Conservation (phyloP, 2,888 invertebrate genomes). For the Campoplex capitator region DNA sequence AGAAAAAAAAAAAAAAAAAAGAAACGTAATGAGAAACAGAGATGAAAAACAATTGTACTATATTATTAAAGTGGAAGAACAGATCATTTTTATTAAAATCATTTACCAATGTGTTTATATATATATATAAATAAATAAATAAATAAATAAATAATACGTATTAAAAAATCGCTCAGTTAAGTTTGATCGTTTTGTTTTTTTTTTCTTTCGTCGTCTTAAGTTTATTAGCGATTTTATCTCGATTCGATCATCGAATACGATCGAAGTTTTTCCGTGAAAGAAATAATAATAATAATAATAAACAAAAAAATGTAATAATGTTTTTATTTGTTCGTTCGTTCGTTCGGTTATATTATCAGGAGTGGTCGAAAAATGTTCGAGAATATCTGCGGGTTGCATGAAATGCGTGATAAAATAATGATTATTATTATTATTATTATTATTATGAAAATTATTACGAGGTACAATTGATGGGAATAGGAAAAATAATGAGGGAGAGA, state of each 20-base stretch:
- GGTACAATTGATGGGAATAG: slow-evolving; percentile 30
- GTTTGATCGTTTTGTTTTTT: slow-evolving; percentile 63
- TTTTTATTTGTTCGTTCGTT: slow-evolving; percentile 9
- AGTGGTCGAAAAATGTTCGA: slow-evolving; percentile 31
- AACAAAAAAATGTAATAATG: slow-evolving; percentile 30
- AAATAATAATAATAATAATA: no score
- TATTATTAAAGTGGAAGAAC: slow-evolving; percentile 61
- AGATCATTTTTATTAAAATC: slow-evolving; percentile 57
- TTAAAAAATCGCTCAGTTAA: slow-evolving; percentile 65
- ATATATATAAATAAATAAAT: slow-evolving; percentile 45
- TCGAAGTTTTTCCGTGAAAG: slow-evolving; percentile 33
- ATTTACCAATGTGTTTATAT: slow-evolving; percentile 53
- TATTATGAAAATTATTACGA: slow-evolving; percentile 54
- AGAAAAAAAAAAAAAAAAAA: not conserved
- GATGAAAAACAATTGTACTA: slow-evolving; percentile 42
- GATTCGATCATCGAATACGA: slow-evolving; percentile 37
- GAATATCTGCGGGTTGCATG: slow-evolving; percentile 49
- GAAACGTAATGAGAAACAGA: slow-evolving; percentile 1
- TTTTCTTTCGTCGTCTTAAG: slow-evolving; percentile 37
- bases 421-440: slow-evolving; percentile 35
- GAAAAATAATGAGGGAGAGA: not conserved
- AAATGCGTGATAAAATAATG: slow-evolving; percentile 55
- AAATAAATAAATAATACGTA: slow-evolving; percentile 28
- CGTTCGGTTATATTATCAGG: not conserved
- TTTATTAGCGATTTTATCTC: slow-evolving; percentile 62